phyloP scores from a whole-genome alignment of 2,113 vertebrate species.

The Apteryx owenii region DNA sequence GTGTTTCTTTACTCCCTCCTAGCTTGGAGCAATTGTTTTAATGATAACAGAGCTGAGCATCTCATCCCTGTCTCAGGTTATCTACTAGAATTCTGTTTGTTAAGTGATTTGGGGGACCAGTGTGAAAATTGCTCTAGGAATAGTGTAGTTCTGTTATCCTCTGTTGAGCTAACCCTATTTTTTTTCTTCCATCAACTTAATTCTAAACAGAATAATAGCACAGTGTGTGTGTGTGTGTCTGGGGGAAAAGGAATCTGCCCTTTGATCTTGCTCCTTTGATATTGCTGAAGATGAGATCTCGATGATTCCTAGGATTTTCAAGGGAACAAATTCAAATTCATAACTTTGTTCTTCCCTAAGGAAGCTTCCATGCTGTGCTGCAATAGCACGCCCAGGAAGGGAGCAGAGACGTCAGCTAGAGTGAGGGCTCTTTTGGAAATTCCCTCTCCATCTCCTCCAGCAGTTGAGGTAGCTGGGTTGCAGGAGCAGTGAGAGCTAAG shows the following conservation, averaged over 20 bases:
- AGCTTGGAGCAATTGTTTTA: conserved; percentile 34
- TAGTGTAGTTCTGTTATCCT: conserved; percentile 3
- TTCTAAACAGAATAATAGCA: neutral
- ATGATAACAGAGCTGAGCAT: neutral
- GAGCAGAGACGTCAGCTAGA: neutral
- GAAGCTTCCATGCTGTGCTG: neutral
- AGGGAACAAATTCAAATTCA: neutral
- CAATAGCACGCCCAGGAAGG: neutral
- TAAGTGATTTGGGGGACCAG: neutral
- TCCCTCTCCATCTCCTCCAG: neutral
- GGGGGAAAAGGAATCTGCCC: neutral
- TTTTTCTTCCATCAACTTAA: neutral
- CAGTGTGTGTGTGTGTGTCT: neutral
- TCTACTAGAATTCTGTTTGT: neutral
- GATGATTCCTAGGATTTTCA: neutral
- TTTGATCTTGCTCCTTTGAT: conserved; percentile 26
- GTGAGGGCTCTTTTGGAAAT: neutral
- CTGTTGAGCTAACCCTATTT: neutral
- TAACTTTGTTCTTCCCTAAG: neutral
- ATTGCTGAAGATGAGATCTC: neutral
- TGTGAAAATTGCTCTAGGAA: conserved; percentile 14
- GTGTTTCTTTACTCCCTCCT: conserved; percentile 18
- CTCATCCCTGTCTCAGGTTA: conserved; percentile 13
- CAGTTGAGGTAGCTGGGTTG: neutral
- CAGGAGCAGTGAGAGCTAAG: neutral